Percentiles rank a stretch among this genome's conserved stretches.
phyloP scores from a whole-genome alignment of 2,888 invertebrate genomes.

The Aporophyla nigra region DNA sequence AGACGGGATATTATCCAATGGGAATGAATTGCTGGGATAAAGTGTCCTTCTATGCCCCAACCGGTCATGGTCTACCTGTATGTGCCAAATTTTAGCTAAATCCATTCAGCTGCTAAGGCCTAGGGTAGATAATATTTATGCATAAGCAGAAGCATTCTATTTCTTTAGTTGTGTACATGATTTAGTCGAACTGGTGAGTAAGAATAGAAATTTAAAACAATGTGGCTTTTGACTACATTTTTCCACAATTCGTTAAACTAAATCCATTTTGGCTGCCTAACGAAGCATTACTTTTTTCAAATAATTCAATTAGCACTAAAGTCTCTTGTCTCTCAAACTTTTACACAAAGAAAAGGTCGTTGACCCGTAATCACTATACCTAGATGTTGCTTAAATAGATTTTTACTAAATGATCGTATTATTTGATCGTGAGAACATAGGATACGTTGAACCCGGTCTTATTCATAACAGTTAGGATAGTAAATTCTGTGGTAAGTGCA shows the following conservation, averaged over 20 bases:
- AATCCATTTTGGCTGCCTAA: constrained; percentile 22
- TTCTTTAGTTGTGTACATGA: not conserved
- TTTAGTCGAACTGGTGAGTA: not conserved
- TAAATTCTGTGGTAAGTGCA: constrained; percentile 23
- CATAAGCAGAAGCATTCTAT: not conserved
- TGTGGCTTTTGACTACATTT: not conserved
- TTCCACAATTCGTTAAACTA: constrained; percentile 14
- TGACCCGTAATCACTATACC: constrained; percentile 29
- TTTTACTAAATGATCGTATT: constrained; percentile 41
- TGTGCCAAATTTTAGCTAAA: no score
- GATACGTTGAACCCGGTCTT: constrained; percentile 48
- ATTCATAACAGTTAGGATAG: constrained; percentile 32
- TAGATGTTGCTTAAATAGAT: constrained; percentile 36
- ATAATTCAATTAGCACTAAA: constrained; percentile 22
- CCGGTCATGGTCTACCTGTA: no score
- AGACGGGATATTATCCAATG: no score
- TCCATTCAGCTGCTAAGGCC: no score
- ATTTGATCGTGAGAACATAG: constrained; percentile 52
- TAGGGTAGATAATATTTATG: no score
- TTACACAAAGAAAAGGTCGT: constrained; percentile 18
- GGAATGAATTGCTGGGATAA: no score
- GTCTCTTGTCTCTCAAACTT: not conserved
- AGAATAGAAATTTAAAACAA: not conserved
- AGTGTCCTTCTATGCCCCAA: no score
- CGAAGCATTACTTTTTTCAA: constrained; percentile 2